A percentile compares a stretch with the other conserved stretches of the same genome.
phyloP scores from a whole-genome alignment of 2,113 vertebrate species.

The Salvelinus namaycush region DNA sequence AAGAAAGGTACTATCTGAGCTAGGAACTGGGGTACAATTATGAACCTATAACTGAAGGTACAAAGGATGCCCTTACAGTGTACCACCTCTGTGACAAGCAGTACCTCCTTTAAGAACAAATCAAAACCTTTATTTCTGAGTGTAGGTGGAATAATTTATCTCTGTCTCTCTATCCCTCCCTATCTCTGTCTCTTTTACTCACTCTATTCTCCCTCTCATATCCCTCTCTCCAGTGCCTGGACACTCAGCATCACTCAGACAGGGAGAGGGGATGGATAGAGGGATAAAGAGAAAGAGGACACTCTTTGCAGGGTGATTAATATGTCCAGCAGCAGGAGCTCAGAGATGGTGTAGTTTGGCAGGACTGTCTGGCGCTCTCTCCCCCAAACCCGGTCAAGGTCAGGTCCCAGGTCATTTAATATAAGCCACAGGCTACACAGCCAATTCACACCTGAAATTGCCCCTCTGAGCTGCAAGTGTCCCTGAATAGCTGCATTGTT shows the following conservation, averaged over 20 bases:
- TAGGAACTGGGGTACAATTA: no score
- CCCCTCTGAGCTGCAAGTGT: conserved; percentile 56
- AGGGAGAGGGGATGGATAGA: conserved; percentile 2
- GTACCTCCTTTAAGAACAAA: no score
- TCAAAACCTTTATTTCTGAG: no score
- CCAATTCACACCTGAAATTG: conserved; percentile 76
- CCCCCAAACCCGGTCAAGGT: conserved; percentile 47
- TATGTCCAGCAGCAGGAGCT: conserved; percentile 31
- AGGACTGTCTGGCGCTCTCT: conserved; percentile 19
- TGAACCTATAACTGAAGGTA: no score
- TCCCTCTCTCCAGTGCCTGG: not conserved
- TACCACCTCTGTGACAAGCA: no score
- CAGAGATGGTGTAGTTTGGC: conserved; percentile 43
- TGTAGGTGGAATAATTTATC: no score
- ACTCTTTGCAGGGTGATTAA: conserved; percentile 25
- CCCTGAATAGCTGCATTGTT: conserved; percentile 74
- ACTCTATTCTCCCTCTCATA: conserved; percentile 9
- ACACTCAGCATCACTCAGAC: no score
- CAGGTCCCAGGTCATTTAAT: conserved; percentile 70
- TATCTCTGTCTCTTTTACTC: not conserved
- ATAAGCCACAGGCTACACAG: conserved; percentile 63
- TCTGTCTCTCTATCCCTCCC: conserved; percentile 6
- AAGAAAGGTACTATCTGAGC: no score
- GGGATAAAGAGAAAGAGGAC: conserved; percentile 5
- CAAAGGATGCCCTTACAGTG: no score